These are phyloP conservation scores for Macaria notata DNA, from an alignment of 2,888 invertebrate species.

Conservation along the genomic window DNA sequence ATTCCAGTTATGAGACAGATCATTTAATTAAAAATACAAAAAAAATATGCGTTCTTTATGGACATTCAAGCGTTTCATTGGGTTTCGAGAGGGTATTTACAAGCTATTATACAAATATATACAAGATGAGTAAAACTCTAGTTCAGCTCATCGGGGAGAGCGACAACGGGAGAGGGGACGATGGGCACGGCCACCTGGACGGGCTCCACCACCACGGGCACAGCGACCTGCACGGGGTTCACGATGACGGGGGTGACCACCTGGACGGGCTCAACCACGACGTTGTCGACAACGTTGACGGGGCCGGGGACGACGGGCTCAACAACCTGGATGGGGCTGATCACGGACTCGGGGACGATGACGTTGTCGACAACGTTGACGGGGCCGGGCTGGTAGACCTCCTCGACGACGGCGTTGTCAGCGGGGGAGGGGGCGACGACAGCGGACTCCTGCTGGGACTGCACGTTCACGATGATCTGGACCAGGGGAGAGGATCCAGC, in stretches of 20 bases:
- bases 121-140: slow-evolving; percentile 16
- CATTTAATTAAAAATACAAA: neutral
- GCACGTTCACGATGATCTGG: slow-evolving; percentile 50
- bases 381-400: slow-evolving; percentile 30
- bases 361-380: slow-evolving; percentile 32
- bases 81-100: neutral
- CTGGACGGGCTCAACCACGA: slow-evolving; percentile 18
- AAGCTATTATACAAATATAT: too few relatives aligned
- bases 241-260: slow-evolving; percentile 17
- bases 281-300: slow-evolving; percentile 15
- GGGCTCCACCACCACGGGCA: slow-evolving; percentile 30
- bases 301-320: slow-evolving; percentile 25
- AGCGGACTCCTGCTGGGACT: slow-evolving; percentile 24
- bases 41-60: neutral
- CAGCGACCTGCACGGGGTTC: slow-evolving; percentile 22
- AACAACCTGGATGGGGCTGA: slow-evolving; percentile 15
- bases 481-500: slow-evolving; percentile 43
- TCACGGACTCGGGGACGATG: slow-evolving; percentile 15
- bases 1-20: slow-evolving; percentile 3
- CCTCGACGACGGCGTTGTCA: slow-evolving; percentile 20
- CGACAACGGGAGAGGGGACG: slow-evolving; percentile 33
- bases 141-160: slow-evolving; percentile 36
- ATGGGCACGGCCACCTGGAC: slow-evolving; percentile 30
- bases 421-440: slow-evolving; percentile 33
- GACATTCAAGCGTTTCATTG: slow-evolving; percentile 6